Evolutionary conservation across 2,797 vertebrate species (phyloP), one percentile per base, ranked within the genome.

Genomic region (Rhyacichthys aspro): DNA sequence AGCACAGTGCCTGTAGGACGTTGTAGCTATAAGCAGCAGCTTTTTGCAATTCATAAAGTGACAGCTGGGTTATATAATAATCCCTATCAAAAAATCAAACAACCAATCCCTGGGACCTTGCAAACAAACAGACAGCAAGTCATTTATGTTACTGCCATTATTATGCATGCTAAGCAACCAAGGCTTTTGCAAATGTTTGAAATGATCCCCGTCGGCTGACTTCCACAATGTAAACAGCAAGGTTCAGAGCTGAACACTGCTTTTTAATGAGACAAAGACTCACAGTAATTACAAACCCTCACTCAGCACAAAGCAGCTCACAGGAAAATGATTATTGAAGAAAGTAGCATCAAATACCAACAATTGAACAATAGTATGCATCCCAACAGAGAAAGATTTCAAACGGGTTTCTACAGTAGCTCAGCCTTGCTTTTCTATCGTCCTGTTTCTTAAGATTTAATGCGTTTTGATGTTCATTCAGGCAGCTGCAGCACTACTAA

Each of bases 261-360:
- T 67, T 80, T 70, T 84, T 86, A 86, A 87, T 78, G 76, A 87
- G 80, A 86, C 68, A 87, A 75, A 82, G 80, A 85, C 72, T 77
- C 78, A 65, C 65, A 67, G 70, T 80, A 76, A 87, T 79, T 82
- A 73, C 65, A 68, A 60, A 75, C 60, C 64, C 72, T 72, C 62
- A 50, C 57, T 75, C 69, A 72, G 72, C 70, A 85, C 76, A 79
- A 84, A 79, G 75, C 57, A 59, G 68, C 63, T 76, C 79, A 12
- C 63, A 65, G 78, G 63, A 75, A 32, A 78, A 79, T 44, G 74
- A 74, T 71, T 85, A 81, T 41, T 72, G 76, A 78, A 72, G 23
- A 70, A 68, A 71, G 72, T 54, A 72, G 59, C 70, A 76, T 82
- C 78, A 79, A 77, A 85, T 73, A 69, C 65, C 59, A 18, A 15